phyloP scores from a whole-genome alignment of 1,140 invertebrate species.

The Nebria ingens region DNA sequence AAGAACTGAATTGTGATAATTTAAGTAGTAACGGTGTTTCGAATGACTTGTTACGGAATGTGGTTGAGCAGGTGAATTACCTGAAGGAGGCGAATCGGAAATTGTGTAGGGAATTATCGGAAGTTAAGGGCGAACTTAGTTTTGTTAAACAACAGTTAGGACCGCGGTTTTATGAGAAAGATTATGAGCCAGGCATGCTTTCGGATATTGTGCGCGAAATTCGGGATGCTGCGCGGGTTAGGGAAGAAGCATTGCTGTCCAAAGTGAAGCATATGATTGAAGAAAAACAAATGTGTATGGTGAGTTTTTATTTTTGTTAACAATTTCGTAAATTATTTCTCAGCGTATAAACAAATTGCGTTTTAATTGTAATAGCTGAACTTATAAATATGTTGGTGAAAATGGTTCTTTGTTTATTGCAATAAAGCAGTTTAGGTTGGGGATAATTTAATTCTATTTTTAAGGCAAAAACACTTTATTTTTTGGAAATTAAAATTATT shows the following conservation, averaged over 20 bases:
- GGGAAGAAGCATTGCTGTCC: conserved; percentile 55
- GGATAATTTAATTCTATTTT: no score
- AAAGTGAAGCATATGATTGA: conserved; percentile 49
- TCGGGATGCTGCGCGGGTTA: conserved; percentile 55
- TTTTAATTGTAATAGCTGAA: no score
- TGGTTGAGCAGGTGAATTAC: conserved; percentile 39
- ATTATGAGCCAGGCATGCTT: conserved; percentile 64
- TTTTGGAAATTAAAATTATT: no score
- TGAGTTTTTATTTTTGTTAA: conserved; percentile 28
- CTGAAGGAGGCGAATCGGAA: conserved; percentile 42
- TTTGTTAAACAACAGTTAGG: conserved; percentile 34
- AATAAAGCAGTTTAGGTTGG: no score
- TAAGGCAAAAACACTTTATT: no score
- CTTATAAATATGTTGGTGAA: no score
- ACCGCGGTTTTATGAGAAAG: conserved; percentile 34
- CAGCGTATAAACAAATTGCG: no score
- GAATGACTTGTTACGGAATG: conserved; percentile 37
- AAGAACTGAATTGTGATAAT: conserved; percentile 42
- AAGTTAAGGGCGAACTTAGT: conserved; percentile 42
- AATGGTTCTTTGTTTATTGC: no score
- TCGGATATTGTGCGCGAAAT: conserved; percentile 64
- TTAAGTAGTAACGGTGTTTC: conserved; percentile 36
- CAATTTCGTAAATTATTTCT: no score
- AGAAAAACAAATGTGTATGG: conserved; percentile 40
- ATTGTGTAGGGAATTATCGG: conserved; percentile 41